These are phyloP conservation scores for Tinamus major DNA, from an alignment of 2,797 vertebrate species.

Conservation along the genomic window DNA sequence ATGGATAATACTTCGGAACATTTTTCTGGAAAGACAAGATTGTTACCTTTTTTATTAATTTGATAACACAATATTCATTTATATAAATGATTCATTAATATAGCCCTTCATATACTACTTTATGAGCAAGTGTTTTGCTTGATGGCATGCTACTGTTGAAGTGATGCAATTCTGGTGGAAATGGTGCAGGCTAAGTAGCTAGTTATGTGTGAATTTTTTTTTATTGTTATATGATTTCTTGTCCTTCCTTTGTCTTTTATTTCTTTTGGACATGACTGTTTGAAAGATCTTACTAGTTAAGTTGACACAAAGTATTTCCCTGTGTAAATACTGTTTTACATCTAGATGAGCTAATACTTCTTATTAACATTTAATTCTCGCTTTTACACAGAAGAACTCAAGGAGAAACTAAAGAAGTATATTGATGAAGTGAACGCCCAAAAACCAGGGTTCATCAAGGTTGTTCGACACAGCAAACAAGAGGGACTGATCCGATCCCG, in stretches of 20 bases:
- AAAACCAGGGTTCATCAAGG: constrained; percentile 92
- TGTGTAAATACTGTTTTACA: not conserved
- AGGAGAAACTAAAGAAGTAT: constrained; percentile 91
- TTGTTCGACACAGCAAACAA: constrained; percentile 92
- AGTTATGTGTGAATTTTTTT: not conserved
- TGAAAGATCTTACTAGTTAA: not conserved
- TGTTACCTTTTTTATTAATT: not conserved
- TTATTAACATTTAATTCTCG: not conserved
- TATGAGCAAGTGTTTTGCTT: not conserved
- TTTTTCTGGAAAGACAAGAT: not conserved
- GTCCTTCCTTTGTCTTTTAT: not conserved
- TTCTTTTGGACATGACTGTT: not conserved
- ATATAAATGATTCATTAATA: not conserved
- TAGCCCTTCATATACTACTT: not conserved
- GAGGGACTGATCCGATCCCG: constrained; percentile 96
- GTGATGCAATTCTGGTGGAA: not conserved
- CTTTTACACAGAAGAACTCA: constrained; percentile 88
- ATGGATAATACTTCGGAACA: not conserved
- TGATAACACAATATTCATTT: not conserved
- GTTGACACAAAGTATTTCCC: not conserved
- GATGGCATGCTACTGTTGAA: not conserved
- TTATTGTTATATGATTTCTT: not conserved
- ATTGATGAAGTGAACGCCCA: constrained; percentile 89
- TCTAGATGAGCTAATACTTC: not conserved
- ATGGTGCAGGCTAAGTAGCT: not conserved